phyloP scores from a whole-genome alignment of 2,113 vertebrate genomes.

The Tyrannus savana region DNA sequence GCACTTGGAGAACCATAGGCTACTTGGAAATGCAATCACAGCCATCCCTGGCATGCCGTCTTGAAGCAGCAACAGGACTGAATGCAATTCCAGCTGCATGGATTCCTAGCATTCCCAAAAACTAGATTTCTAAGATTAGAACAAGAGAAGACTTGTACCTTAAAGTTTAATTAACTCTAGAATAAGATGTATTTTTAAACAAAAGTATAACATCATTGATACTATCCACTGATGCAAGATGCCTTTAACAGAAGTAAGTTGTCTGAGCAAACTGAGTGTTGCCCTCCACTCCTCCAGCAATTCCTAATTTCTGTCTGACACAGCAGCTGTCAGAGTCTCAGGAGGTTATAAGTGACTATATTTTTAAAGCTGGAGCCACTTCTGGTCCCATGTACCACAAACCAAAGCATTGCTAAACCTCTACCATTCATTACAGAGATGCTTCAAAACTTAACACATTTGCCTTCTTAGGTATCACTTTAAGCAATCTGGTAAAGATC shows the following conservation, averaged over 20 bases:
- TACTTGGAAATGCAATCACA: neutral
- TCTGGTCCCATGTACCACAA: neutral
- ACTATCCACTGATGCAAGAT: neutral
- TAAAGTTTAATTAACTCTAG: neutral
- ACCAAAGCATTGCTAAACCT: neutral
- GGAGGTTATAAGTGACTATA: neutral
- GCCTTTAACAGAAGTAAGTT: neutral
- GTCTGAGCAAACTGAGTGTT: neutral
- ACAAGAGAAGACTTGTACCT: neutral
- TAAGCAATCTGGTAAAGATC: neutral
- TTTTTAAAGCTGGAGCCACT: neutral
- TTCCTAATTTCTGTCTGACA: neutral
- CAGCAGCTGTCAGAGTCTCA: neutral
- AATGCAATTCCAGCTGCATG: neutral
- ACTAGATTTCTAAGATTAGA: neutral
- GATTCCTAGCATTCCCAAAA: constrained; percentile 23
- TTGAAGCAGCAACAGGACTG: neutral
- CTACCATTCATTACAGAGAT: neutral
- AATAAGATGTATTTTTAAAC: neutral
- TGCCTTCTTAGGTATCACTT: neutral
- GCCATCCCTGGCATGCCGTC: neutral
- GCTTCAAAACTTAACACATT: neutral
- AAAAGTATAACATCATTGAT: neutral
- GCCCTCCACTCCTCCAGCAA: neutral
- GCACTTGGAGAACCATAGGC: neutral